Percentiles rank a stretch among this genome's conserved stretches.
Evolutionary conservation across 2,888 invertebrate species (phyloP).

Genomic region (Leptogaster cylindrica): DNA sequence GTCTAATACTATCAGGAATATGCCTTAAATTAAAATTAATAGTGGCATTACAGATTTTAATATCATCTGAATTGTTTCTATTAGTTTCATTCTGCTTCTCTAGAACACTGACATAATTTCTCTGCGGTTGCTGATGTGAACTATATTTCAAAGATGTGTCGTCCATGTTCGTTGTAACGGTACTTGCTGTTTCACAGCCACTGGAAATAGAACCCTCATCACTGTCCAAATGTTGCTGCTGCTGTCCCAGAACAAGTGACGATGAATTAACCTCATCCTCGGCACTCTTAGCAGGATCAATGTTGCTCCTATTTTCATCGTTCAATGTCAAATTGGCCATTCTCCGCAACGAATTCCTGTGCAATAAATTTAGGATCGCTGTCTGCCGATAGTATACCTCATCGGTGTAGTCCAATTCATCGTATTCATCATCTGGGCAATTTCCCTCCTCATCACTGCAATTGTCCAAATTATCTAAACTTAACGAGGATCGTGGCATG

Average conservation of each 20-base stretch:
- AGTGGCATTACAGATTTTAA: background rate
- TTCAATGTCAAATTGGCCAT: conserved; percentile 52
- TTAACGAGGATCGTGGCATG: conserved; percentile 40
- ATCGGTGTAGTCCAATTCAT: conserved; percentile 52
- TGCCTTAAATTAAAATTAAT: conserved; percentile 40
- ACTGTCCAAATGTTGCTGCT: conserved; percentile 64
- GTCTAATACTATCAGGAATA: conserved; percentile 44
- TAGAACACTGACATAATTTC: background rate
- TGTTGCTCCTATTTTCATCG: conserved; percentile 54
- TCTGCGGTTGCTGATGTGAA: conserved; percentile 13
- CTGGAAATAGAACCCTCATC: conserved; percentile 80
- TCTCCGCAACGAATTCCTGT: conserved; percentile 59
- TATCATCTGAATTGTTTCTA: background rate
- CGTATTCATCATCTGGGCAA: conserved; percentile 54
- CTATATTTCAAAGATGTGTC: conserved; percentile 56
- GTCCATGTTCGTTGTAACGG: conserved; percentile 66
- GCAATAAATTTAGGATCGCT: conserved; percentile 58
- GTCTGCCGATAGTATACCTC: conserved; percentile 60
- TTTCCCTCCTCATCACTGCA: conserved; percentile 40
- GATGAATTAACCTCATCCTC: conserved; percentile 17
- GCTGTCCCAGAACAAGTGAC: background rate
- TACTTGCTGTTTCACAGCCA: conserved; percentile 81
- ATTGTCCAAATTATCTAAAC: conserved; percentile 49
- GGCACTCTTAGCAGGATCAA: conserved; percentile 48
- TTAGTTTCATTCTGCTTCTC: background rate